Evolutionary conservation across 2,113 vertebrate species (phyloP).

Genomic region (Benitochromis conjunctus): DNA sequence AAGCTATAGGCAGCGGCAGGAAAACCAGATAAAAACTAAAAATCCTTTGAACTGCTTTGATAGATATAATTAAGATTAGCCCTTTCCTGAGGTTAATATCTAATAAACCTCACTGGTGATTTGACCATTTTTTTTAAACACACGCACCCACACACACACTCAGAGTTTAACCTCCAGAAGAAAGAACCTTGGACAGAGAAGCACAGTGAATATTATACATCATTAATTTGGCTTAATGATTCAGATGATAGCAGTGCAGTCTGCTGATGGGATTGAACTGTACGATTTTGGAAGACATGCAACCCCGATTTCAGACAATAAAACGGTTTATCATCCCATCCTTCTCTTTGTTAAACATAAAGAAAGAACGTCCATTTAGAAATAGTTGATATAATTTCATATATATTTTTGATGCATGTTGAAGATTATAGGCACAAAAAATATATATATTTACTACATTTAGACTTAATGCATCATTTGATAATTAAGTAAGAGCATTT

Average conservation of each 20-base stretch:
- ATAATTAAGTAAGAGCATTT: not conserved
- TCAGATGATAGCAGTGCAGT: conserved; percentile 47
- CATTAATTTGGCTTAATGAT: conserved; percentile 67
- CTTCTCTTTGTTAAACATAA: not conserved
- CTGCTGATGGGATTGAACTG: conserved; percentile 36
- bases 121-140: not conserved
- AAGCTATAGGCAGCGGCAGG: not conserved
- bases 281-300: conserved; percentile 20
- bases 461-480: not conserved
- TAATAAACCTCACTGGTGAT: conserved; percentile 47
- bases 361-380: not conserved
- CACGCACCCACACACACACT: not conserved
- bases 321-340: not conserved
- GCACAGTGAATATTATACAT: conserved; percentile 56
- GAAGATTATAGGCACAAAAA: not conserved
- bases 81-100: conserved; percentile 58
- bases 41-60: conserved; percentile 48
- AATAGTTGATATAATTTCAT: not conserved
- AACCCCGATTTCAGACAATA: not conserved
- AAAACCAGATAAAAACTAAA: not conserved
- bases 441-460: not conserved
- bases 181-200: conserved; percentile 53
- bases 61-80: conserved; percentile 53
- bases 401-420: not conserved
- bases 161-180: conserved; percentile 51